A percentile compares a stretch with the other conserved stretches of the same genome.
phyloP scores from a whole-genome alignment of 2,888 invertebrate species.

The Dynastes maya region DNA sequence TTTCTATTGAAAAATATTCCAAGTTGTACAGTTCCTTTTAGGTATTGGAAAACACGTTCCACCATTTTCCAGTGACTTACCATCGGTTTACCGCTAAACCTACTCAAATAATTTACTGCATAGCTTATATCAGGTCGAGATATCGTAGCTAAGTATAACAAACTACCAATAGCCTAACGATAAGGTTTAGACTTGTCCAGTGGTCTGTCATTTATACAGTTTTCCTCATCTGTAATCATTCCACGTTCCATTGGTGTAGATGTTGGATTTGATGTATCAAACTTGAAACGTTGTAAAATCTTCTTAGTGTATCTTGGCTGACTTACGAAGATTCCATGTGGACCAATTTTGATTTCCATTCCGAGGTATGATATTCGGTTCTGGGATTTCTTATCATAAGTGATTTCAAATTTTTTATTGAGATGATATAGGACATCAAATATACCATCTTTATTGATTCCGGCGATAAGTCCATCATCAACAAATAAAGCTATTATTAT shows the following conservation, averaged over 20 bases:
- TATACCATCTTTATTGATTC: neutral
- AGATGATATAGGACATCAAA: neutral
- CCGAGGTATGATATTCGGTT: neutral
- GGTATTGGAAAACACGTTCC: conserved; percentile 52
- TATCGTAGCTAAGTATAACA: conserved; percentile 52
- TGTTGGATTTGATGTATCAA: too few species aligned
- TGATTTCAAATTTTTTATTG: conserved; percentile 9
- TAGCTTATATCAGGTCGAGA: too few species aligned
- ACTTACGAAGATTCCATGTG: neutral
- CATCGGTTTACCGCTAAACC: conserved; percentile 1
- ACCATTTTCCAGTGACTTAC: conserved; percentile 28
- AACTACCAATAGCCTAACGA: conserved; percentile 54
- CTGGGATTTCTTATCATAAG: neutral
- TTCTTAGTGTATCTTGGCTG: neutral
- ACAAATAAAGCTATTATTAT: conserved; percentile 21
- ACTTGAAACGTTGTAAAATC: too few species aligned
- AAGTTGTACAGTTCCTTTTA: conserved; percentile 49
- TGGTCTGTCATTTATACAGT: too few species aligned
- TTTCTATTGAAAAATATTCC: conserved; percentile 14
- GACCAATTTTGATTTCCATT: conserved; percentile 20
- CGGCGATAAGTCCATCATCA: conserved; percentile 31
- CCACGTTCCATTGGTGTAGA: too few species aligned
- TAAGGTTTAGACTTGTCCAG: conserved; percentile 48
- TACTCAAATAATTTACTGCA: conserved; percentile 2
- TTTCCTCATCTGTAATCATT: neutral